Evolutionary conservation across 2,113 vertebrate species (phyloP), one percentile per base, ranked within the genome.

Genomic region (Ardeotis arabs): DNA sequence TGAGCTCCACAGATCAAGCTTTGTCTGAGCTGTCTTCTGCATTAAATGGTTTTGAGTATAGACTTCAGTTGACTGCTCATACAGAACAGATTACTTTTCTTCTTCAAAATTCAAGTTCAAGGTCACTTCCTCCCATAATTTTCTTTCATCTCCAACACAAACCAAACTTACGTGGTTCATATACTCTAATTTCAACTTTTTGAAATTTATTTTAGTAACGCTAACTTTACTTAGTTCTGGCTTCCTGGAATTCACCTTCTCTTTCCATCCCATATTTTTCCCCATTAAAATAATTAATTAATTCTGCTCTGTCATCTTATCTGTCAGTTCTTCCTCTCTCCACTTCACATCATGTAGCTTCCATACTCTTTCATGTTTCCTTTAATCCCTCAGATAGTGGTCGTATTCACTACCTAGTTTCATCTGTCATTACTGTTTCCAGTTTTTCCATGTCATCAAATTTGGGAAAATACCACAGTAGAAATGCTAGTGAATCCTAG

Each of bases 81-180:
- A 23, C 12, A 62, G 14, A 56, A 63, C 1, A 8, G 27, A 39
- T 12, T 0, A 0, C 24, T 72, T 72, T 59, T 74, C 7, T 60
- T 67, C 56, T 68, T 79, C 13, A 90, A 82, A 73, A 79, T 59
- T 62, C 22, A 39, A 45, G 21, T 87, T 87, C 47, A 76, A 41
- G 16, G 6, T 77, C 75, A 52, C 17, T 85, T 92, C 13, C 8
- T 91, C 33, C 22, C 5, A 33, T 50, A 70, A 49, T 69, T 88
- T 87, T 62, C 31, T 15, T 67, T 90, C 14, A 60, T 14, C 39
- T 17, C 33, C 56, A 73, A 28, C 8, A 69, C 7, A 67, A 77
- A 91, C 17, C 7, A 66, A 73, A 22, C 13, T 63, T 73, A 66
- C 53, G 12, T 68, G 16, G 3, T 58, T 91, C 10, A 28, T 33